Evolutionary conservation across 2,113 vertebrate species (phyloP), one percentile per base, ranked within the genome.

Genomic region (Clupea harengus): DNA sequence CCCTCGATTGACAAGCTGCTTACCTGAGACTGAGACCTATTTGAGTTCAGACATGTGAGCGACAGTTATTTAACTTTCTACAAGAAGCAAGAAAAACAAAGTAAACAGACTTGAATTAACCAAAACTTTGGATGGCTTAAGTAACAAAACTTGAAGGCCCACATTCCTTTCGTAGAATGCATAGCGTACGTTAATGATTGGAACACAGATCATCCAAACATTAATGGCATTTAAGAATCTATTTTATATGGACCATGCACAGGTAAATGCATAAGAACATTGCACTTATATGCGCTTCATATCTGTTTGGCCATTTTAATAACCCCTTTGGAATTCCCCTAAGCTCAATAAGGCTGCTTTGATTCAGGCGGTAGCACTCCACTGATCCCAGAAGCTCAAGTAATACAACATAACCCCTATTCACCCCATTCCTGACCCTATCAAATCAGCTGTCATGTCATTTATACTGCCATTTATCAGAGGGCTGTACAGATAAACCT

Each of bases 31-130:
- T 93, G 95, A 96, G 95, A 94, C 94, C 93, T 92, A 91, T 95
- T 95, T 95, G 95, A 96, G 94, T 97, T 92, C 87, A 94, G 94
- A 97, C 93, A 96, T 95, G 95, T 88, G 95, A 96, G 94, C 93
- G 95, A 92, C 93, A 94, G 93, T 95, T 96, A 96, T 94, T 97
- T 96, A 96, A 97, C 95, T 94, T 93, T 92, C 89, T 85, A 91
- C 87, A 87, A 87, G 88, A 90, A 86, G 89, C 9, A 88, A 83
- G 67, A 82, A 88, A 92, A 90, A 81, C 85, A 86, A 92, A 86
- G 45, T 78, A 39, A 78, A 78, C 32, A 78, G 72, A 78, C 72
- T 75, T 32, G 2, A 75, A 75, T 15, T 15, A 75, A 13, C 64
- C 6, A 8, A 75, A 75, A 75, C 10, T 5, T 64, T n/a, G 11